phyloP scores from a whole-genome alignment of 2,888 invertebrate species.

The Phasia obesa region DNA sequence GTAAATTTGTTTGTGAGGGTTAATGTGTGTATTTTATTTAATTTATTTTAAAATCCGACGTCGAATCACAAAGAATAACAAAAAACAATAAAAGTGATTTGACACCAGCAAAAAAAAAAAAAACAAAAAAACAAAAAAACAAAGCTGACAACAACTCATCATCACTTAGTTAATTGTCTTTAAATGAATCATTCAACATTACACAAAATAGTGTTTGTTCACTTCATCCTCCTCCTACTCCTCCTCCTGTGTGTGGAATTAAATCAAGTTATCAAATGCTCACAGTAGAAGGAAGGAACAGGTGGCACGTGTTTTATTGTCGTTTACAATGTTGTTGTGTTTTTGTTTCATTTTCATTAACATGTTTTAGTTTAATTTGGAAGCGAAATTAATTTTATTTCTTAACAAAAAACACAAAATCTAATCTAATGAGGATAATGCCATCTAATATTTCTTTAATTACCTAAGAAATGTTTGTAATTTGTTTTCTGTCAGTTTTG shows the following conservation, averaged over 20 bases:
- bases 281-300: background rate
- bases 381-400: background rate
- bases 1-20: background rate
- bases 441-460: background rate
- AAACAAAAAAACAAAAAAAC: background rate
- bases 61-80: constrained; percentile 15
- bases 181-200: constrained; percentile 43
- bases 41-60: constrained; percentile 19
- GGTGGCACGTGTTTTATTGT: constrained; percentile 38
- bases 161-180: constrained; percentile 39
- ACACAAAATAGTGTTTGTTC: background rate
- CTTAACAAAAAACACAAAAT: background rate
- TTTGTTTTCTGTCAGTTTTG: background rate
- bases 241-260: background rate
- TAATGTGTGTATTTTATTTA: background rate
- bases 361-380: background rate
- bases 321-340: background rate
- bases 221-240: background rate
- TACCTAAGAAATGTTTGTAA: constrained; percentile 32
- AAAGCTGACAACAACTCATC: constrained; percentile 10
- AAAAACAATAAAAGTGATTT: constrained; percentile 30
- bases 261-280: background rate
- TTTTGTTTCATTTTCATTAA: constrained; percentile 1
- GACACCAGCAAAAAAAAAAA: constrained; percentile 7
- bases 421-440: background rate